phyloP scores from a whole-genome alignment of 2,888 invertebrate species.

The Amorpha juglandis region DNA sequence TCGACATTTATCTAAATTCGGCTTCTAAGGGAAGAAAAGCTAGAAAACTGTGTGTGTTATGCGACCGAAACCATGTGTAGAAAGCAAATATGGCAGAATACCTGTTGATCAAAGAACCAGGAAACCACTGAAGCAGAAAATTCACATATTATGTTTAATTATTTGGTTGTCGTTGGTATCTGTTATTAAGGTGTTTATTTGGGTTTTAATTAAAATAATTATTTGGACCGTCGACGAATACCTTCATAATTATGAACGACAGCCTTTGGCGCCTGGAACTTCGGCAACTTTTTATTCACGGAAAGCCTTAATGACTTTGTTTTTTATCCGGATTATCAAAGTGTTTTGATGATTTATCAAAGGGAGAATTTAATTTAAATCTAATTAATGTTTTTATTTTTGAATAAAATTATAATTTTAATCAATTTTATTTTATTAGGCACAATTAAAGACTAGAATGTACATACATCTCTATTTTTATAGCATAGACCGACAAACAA shows the following conservation, averaged over 20 bases:
- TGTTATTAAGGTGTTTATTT: background rate
- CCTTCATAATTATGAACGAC: background rate
- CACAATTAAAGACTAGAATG: no score
- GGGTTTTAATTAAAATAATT: background rate
- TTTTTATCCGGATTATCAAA: slow-evolving; percentile 5
- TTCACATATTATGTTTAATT: background rate
- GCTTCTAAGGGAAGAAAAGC: no score
- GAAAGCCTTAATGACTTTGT: background rate
- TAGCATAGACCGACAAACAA: no score
- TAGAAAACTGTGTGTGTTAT: no score
- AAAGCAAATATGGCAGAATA: no score
- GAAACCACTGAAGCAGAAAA: no score
- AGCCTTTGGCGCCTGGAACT: background rate
- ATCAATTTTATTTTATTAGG: no score
- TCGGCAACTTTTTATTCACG: background rate
- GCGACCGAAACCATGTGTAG: no score
- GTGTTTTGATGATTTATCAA: background rate
- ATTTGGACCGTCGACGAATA: background rate
- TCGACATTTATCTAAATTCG: no score
- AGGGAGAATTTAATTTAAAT: background rate
- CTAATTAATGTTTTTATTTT: background rate
- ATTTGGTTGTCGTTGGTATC: background rate
- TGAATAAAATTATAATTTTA: background rate
- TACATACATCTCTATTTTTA: no score
- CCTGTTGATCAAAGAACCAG: no score